These are phyloP conservation scores for Amia ocellicauda DNA, from an alignment of 2,113 vertebrate genomes.

Conservation along the genomic window DNA sequence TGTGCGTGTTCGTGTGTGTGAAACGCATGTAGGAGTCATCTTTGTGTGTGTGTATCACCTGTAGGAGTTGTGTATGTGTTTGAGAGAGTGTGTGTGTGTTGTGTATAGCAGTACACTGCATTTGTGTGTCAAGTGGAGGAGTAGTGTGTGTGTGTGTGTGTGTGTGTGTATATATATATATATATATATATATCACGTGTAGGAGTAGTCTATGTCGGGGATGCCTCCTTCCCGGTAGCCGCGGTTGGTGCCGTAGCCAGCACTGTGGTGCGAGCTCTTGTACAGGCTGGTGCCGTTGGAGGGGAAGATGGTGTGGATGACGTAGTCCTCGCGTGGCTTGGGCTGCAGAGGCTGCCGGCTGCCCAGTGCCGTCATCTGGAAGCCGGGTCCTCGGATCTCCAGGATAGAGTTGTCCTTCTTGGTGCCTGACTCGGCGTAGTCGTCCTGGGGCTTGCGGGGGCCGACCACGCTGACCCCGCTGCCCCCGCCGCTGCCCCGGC, in stretches of 20 bases:
- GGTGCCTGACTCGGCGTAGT: constrained; percentile 87
- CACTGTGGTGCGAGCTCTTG: constrained; percentile 69
- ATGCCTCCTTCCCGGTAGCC: constrained; percentile 86
- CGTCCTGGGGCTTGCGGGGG: constrained; percentile 74
- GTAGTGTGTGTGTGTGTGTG: no score
- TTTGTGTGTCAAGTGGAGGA: no score
- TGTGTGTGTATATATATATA: no score
- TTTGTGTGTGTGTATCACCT: no score
- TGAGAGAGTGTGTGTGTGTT: no score
- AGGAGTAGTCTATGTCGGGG: constrained; percentile 84
- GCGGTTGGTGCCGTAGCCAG: constrained; percentile 80
- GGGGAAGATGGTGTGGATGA: constrained; percentile 89
- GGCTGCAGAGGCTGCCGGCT: constrained; percentile 72
- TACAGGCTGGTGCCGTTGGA: constrained; percentile 86
- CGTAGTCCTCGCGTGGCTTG: constrained; percentile 82
- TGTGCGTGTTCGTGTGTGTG: no score
- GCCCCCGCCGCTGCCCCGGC: constrained; percentile 61
- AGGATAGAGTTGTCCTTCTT: constrained; percentile 91
- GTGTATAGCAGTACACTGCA: no score
- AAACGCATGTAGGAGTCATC: no score
- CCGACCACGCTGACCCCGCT: constrained; percentile 64
- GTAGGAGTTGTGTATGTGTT: no score
- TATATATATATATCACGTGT: no score
- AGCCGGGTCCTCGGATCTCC: constrained; percentile 79
- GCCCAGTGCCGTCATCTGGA: constrained; percentile 85